Base-by-base conservation (phyloP, 2,113 vertebrate species). In the Sphaerodactylus townsendi region DNA sequence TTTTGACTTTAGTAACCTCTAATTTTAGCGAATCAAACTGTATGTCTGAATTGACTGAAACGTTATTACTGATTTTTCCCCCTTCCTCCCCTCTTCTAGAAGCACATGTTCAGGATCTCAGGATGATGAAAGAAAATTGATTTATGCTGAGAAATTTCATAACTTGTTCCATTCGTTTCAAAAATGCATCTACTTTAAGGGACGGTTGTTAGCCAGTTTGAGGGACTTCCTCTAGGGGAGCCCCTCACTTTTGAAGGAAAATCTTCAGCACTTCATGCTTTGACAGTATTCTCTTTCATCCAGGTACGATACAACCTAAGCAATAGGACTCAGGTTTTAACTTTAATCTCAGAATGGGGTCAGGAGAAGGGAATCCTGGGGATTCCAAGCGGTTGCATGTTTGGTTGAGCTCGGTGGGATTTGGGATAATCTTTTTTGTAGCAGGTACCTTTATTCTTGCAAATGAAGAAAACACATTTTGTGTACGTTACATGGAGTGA, bases 21-120 rank as follows among this genome's bases (percentile, higher is more conserved):
- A 23, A 62, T 23, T 62, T 28, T 62, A 62, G 59, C 10, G 23
- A 28, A 62, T 62, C 9, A 23, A 56, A 56, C 23, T 23, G 53
- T 56, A 23, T 56, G 53, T 56, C 53, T 56, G 17, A 53, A 56
- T 56, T 41, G 62, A 56, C 6, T 41, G 46, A 56, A 56, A 56
- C 3, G 6, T 56, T 56, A 5, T 56, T 17, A 3, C 53, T 17
- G 3, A 2, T 62, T 62, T 59, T 59, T 59, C 15, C 56, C 15
- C 56, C 53, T 53, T 23, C 53, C 53, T 23, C 35, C 35, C 35
- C 56, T 50, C 25, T 37, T 23, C 33, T 46, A 35, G 75, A 84
- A 84, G 66, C 83, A 78, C 50, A 84, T 2, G 41, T 39, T 81
- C 11, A 71, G 66, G 39, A 59, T 33, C 82, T 84, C 82, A 84